phyloP scores from a whole-genome alignment of 2,797 vertebrate species.

The Crypturellus tataupa region DNA sequence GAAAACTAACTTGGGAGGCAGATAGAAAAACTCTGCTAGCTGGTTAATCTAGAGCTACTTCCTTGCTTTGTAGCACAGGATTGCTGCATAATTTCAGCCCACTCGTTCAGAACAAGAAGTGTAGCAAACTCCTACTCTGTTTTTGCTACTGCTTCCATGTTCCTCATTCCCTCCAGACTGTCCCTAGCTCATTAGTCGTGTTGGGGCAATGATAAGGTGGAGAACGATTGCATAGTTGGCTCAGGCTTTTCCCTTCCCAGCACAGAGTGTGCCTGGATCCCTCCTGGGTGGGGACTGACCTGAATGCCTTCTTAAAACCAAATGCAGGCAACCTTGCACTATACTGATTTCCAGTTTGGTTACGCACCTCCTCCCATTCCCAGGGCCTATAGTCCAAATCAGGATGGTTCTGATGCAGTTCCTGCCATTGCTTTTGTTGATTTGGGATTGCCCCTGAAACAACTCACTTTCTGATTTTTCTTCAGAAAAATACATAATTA shows the following conservation, averaged over 20 bases:
- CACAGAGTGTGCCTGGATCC: conserved; percentile 48
- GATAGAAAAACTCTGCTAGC: not conserved
- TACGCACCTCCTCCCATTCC: conserved; percentile 44
- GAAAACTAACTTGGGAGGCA: not conserved
- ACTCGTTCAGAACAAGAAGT: conserved; percentile 18
- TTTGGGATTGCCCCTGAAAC: not conserved
- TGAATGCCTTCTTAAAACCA: conserved; percentile 63
- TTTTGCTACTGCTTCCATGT: conserved; percentile 44
- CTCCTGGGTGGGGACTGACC: conserved; percentile 72
- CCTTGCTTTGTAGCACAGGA: not conserved
- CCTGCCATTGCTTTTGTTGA: not conserved
- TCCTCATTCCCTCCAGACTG: conserved; percentile 64
- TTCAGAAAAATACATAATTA: not conserved
- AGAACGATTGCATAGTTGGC: conserved; percentile 75
- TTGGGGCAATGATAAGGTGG: conserved; percentile 70
- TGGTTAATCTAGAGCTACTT: not conserved
- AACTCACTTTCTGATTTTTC: not conserved
- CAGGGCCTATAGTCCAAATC: conserved; percentile 49
- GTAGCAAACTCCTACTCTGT: conserved; percentile 33
- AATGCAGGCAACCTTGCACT: conserved; percentile 13
- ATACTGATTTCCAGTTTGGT: conserved; percentile 73
- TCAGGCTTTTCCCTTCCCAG: conserved; percentile 70
- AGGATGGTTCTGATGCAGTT: conserved; percentile 1
- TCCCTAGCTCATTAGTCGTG: conserved; percentile 64
- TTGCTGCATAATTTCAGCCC: not conserved